Conservation (phyloP, 2,888 invertebrate species). For the Amphipoea oculea region DNA sequence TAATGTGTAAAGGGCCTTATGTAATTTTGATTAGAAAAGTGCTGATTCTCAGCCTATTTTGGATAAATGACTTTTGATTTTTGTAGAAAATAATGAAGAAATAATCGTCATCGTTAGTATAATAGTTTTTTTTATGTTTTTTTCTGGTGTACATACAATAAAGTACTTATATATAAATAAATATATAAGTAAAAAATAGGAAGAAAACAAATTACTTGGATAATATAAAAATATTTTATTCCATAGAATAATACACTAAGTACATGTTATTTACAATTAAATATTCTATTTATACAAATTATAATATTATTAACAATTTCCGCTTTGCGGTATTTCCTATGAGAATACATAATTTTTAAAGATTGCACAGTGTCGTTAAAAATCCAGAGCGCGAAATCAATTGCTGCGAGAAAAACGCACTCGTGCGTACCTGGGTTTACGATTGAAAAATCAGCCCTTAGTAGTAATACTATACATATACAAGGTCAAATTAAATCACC, state of each 20-base stretch:
- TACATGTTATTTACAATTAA: not conserved
- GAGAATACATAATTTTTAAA: not conserved
- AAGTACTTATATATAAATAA: no score
- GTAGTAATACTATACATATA: no score
- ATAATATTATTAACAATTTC: conserved; percentile 8
- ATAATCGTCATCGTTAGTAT: no score
- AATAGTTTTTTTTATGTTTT: no score
- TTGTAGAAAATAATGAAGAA: not conserved
- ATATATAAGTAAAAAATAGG: not conserved
- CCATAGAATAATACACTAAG: not conserved
- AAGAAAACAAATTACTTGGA: not conserved
- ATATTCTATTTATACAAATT: not conserved
- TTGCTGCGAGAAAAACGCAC: no score
- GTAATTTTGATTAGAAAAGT: no score
- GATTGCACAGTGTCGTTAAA: not conserved
- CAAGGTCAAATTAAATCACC: no score
- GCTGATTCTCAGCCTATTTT: not conserved
- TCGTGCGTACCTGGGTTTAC: no score
- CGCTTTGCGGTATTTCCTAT: conserved; percentile 4
- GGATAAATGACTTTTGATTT: not conserved
- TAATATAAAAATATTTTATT: conserved; percentile 11
- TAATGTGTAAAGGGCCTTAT: no score
- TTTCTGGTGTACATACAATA: no score
- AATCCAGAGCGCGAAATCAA: no score
- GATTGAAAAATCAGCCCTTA: no score